phyloP scores from a whole-genome alignment of 2,797 vertebrate species.

The Diglossa cyanea region DNA sequence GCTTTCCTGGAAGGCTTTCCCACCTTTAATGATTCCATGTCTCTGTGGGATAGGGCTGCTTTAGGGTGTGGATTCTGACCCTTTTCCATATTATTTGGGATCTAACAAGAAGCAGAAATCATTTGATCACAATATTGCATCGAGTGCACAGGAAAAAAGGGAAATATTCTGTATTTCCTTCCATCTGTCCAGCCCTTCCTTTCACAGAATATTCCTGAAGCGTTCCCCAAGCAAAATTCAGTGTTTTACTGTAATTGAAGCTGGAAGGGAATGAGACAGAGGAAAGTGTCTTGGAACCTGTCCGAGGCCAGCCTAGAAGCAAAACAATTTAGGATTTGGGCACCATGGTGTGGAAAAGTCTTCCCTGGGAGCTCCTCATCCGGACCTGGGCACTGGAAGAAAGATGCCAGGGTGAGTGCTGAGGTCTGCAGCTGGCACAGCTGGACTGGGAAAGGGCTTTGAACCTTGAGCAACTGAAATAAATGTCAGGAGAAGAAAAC shows the following conservation, averaged over 20 bases:
- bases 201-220: not conserved
- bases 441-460: not conserved
- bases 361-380: not conserved
- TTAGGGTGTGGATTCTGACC: not conserved
- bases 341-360: rapidly evolving
- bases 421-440: not conserved
- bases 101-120: not conserved
- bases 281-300: not conserved
- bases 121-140: not conserved
- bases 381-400: not conserved
- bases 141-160: not conserved
- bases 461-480: not conserved
- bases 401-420: not conserved
- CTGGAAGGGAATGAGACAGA: not conserved
- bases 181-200: not conserved
- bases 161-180: not conserved
- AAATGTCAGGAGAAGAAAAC: not conserved
- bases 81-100: not conserved
- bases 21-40: not conserved
- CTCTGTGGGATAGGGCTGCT: not conserved
- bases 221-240: not conserved
- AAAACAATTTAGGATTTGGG: not conserved
- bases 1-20: not conserved
- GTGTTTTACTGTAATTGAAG: not conserved
- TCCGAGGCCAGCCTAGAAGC: not conserved